These are phyloP conservation scores for Lycaon pictus DNA, from an alignment of 2,113 vertebrate species.

Conservation along the genomic window DNA sequence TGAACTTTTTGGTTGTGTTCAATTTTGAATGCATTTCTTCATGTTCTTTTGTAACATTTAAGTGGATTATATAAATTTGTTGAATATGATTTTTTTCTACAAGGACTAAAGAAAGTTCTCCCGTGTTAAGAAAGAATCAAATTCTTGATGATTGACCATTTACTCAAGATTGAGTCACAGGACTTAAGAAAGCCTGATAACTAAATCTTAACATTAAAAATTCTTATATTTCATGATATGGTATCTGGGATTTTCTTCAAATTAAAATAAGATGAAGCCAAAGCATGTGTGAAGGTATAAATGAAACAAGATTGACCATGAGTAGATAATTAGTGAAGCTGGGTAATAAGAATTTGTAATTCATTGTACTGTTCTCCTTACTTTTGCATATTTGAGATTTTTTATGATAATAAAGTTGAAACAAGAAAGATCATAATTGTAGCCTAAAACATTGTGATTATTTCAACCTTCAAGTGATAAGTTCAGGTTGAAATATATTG, in stretches of 20 bases:
- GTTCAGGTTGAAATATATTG: not conserved
- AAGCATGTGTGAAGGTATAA: not conserved
- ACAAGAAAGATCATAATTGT: not conserved
- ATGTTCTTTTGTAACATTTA: not conserved
- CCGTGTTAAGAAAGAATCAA: not conserved
- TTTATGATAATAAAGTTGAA: not conserved
- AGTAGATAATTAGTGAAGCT: not conserved
- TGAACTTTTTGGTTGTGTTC: not conserved
- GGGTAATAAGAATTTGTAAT: not conserved
- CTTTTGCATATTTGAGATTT: conserved; percentile 11
- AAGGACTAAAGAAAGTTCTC: not conserved
- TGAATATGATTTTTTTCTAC: not conserved
- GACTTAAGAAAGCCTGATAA: not conserved
- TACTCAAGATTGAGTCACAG: not conserved
- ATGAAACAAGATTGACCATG: not conserved
- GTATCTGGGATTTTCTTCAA: not conserved
- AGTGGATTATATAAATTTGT: not conserved
- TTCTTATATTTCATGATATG: not conserved
- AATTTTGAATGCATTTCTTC: conserved; percentile 10
- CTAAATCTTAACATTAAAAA: not conserved
- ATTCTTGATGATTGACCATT: not conserved
- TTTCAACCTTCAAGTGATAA: not conserved
- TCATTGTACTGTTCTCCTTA: not conserved
- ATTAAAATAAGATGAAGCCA: not conserved
- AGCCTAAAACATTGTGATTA: not conserved